phyloP scores from a whole-genome alignment of 2,113 vertebrate species.

The Anas platyrhynchos region DNA sequence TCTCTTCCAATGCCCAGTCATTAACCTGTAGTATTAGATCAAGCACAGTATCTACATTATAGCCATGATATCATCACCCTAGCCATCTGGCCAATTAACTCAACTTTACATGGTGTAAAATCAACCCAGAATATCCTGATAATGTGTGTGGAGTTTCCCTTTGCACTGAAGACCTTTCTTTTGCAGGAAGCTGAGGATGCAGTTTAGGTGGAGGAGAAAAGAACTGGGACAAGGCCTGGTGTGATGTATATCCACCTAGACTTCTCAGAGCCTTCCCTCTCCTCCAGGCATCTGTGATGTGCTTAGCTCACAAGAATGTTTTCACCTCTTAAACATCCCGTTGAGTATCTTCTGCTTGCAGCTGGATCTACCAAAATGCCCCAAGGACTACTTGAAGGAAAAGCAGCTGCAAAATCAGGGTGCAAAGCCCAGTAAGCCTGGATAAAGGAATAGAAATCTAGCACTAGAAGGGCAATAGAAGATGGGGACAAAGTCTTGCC shows the following conservation, averaged over 20 bases:
- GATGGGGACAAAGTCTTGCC: not conserved
- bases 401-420: rapidly evolving
- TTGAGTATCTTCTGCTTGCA: not conserved
- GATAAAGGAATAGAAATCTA: not conserved
- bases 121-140: not conserved
- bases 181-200: not conserved
- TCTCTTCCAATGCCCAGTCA: not conserved
- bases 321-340: not conserved
- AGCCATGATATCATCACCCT: not conserved
- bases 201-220: not conserved
- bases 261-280: not conserved
- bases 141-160: not conserved
- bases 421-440: not conserved
- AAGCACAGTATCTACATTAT: not conserved
- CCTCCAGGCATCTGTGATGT: rapidly evolving
- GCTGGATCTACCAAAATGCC: not conserved
- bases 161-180: not conserved
- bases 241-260: not conserved
- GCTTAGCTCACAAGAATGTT: not conserved
- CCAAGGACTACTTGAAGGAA: not conserved
- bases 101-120: not conserved
- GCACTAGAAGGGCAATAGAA: not conserved
- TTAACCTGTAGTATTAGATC: not conserved
- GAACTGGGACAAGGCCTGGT: not conserved
- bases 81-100: not conserved